phyloP scores from a whole-genome alignment of 2,888 invertebrate species.

The Caenorhabditis zanzibari region DNA sequence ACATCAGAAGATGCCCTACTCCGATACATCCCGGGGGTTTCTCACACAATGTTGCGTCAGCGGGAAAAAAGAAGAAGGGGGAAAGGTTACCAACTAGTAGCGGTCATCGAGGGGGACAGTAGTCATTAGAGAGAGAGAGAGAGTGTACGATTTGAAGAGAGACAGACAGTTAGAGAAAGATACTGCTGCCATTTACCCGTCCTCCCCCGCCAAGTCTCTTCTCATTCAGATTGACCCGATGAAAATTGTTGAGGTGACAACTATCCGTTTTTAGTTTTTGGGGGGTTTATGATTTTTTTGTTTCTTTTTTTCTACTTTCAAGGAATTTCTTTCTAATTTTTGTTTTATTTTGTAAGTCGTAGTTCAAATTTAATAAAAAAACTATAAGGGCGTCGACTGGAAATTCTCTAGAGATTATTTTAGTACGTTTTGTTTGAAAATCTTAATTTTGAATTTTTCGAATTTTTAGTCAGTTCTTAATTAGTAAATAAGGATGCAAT shows the following conservation, averaged over 20 bases:
- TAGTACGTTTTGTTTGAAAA: no score
- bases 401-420: no score
- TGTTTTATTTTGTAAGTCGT: no score
- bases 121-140: slow-evolving; percentile 20
- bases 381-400: no score
- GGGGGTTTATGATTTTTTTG: background rate
- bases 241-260: background rate
- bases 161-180: background rate
- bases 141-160: background rate
- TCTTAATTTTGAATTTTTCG: no score
- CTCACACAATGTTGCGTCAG: slow-evolving; percentile 26
- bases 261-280: background rate
- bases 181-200: slow-evolving; percentile 9
- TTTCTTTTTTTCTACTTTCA: no score
- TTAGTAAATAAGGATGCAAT: no score
- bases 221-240: slow-evolving; percentile 18
- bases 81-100: slow-evolving; percentile 6
- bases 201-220: no score
- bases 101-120: slow-evolving; percentile 4
- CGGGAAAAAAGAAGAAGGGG: no score
- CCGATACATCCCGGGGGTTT: background rate
- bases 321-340: no score
- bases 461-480: no score
- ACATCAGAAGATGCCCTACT: background rate
- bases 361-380: no score